These are phyloP conservation scores for Synanthedon tipuliformis DNA, from an alignment of 2,888 invertebrate genomes.

Conservation along the genomic window DNA sequence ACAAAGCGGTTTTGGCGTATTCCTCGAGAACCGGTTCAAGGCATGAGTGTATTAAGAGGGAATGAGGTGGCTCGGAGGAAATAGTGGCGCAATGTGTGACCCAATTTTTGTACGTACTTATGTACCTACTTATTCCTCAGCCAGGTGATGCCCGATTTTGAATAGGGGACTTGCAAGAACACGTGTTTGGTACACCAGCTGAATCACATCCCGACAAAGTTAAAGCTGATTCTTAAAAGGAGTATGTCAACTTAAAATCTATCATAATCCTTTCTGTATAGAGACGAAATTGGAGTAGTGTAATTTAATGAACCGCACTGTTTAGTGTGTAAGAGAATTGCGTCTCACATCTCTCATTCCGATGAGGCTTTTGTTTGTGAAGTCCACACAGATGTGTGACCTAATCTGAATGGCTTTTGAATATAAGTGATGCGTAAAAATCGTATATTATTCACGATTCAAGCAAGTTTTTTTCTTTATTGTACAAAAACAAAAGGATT, in stretches of 20 bases:
- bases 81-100: constrained; percentile 54
- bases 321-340: constrained; percentile 27
- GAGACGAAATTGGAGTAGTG: too few relatives aligned
- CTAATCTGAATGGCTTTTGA: constrained; percentile 41
- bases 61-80: constrained; percentile 23
- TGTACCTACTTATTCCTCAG: constrained; percentile 7
- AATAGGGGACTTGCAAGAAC: constrained; percentile 33
- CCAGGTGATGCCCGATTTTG: constrained; percentile 61
- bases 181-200: constrained; percentile 42
- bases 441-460: constrained; percentile 5
- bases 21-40: constrained; percentile 26
- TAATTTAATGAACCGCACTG: not conserved
- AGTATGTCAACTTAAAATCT: too few relatives aligned
- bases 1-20: constrained; percentile 21
- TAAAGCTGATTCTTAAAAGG: constrained; percentile 1
- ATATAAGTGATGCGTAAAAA: constrained; percentile 12
- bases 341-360: constrained; percentile 41
- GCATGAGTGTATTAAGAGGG: constrained; percentile 10
- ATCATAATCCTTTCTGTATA: too few relatives aligned
- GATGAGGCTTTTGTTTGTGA: constrained; percentile 41
- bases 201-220: constrained; percentile 21
- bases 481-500: not conserved
- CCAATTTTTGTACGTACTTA: constrained; percentile 40
- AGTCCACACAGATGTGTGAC: constrained; percentile 39
- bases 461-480: constrained; percentile 2